phyloP scores from a whole-genome alignment of 92 coral and sea anemone genomes.

The Epizoanthus scotinus region DNA sequence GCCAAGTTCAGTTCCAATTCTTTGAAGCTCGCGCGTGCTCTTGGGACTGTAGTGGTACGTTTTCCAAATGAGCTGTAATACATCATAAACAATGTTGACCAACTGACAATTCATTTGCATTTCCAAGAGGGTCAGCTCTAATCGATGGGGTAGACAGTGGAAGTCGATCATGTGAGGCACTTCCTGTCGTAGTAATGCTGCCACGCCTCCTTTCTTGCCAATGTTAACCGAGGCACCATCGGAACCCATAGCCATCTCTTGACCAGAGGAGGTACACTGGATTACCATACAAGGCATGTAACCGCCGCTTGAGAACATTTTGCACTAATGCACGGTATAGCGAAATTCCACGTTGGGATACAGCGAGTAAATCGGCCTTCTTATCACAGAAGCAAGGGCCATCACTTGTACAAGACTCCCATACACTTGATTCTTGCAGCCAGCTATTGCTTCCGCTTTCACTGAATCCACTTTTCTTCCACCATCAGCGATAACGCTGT shows the following conservation, averaged over 20 bases:
- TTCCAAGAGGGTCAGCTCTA: conserved; percentile 36
- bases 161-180: conserved; percentile 36
- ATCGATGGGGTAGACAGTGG: conserved; percentile 45
- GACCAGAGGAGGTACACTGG: neutral
- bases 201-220: conserved; percentile 45
- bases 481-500: conserved; percentile 4
- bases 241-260: conserved; percentile 43
- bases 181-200: conserved; percentile 17
- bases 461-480: no score
- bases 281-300: neutral
- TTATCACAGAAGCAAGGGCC: no score
- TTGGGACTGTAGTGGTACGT: conserved; percentile 44
- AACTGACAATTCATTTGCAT: conserved; percentile 17
- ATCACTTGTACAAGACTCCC: no score
- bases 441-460: conserved; percentile 1
- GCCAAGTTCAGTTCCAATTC: conserved; percentile 6
- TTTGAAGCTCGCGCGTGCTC: conserved; percentile 31
- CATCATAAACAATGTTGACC: conserved; percentile 22
- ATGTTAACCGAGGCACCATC: conserved; percentile 49
- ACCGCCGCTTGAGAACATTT: no score
- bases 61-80: conserved; percentile 35
- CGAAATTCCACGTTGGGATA: no score
- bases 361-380: no score
- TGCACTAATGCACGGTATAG: no score
- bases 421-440: no score